Percentiles rank a stretch among this genome's conserved stretches.
Evolutionary conservation across 2,797 vertebrate genomes (phyloP).

Genomic region (Sciurus vulgaris): DNA sequence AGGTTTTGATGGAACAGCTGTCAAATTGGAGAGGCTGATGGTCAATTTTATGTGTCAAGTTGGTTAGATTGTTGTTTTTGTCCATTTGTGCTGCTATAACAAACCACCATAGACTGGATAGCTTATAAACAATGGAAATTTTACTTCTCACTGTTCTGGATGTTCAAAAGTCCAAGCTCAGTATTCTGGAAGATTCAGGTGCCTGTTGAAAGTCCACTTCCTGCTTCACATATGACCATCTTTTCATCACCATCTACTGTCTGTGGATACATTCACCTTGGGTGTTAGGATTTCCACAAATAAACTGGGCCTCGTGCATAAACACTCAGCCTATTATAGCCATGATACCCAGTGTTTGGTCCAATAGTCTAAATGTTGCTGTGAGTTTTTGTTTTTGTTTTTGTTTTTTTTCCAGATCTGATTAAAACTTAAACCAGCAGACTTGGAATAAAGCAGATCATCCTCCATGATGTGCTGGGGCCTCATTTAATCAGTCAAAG

Average conservation of each 20-base stretch:
- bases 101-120: too few species aligned
- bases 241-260: not conserved
- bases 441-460: not conserved
- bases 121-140: not conserved
- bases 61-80: not conserved
- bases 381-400: not conserved
- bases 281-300: not conserved
- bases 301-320: not conserved
- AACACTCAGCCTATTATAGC: not conserved
- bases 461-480: not conserved
- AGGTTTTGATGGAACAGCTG: not conserved
- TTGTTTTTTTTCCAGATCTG: not conserved
- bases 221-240: not conserved
- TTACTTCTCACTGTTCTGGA: not conserved
- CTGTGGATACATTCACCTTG: not conserved
- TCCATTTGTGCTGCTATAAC: not conserved
- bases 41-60: not conserved
- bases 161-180: not conserved
- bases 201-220: not conserved
- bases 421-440: constrained; percentile 2
- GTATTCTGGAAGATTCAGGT: not conserved
- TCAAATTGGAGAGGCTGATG: not conserved
- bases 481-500: not conserved
- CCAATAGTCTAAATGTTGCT: not conserved
- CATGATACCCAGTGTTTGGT: not conserved